A percentile compares a stretch with the other conserved stretches of the same genome.
Conservation (phyloP, 2,113 vertebrate genomes). For the Gobius niger region DNA sequence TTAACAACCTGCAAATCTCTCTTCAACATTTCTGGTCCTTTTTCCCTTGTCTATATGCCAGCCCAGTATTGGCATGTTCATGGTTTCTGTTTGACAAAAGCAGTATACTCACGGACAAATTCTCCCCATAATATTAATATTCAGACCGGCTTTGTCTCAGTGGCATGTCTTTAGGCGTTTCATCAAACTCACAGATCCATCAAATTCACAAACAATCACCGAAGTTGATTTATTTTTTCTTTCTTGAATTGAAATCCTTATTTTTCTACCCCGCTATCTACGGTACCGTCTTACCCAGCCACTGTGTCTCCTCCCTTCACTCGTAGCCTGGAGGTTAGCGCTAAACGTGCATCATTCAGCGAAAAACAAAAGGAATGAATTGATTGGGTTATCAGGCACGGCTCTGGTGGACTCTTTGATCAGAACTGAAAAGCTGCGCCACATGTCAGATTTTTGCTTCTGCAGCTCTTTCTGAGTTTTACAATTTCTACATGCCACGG, state of each 20-base stretch:
- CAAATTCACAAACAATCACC: conserved; percentile 59
- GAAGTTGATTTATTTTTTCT: conserved; percentile 74
- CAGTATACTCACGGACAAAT: conserved; percentile 22
- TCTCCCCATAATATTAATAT: conserved; percentile 75
- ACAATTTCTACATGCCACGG: conserved; percentile 77
- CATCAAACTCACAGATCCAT: conserved; percentile 65
- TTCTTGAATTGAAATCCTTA: conserved; percentile 66
- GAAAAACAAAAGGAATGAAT: conserved; percentile 84
- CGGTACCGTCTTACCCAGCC: conserved; percentile 44
- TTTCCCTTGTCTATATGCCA: too few relatives aligned
- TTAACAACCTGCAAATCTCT: conserved; percentile 15
- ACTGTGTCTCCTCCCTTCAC: conserved; percentile 45
- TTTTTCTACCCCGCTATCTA: conserved; percentile 10
- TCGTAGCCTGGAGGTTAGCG: conserved; percentile 82
- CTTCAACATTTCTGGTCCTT: conserved; percentile 2
- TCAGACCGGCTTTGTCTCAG: conserved; percentile 59
- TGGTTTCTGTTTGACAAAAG: conserved; percentile 64
- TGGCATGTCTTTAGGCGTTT: conserved; percentile 50
- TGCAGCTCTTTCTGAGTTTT: conserved; percentile 81
- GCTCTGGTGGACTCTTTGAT: conserved; percentile 77
- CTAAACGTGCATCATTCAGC: conserved; percentile 88
- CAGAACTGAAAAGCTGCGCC: conserved; percentile 76
- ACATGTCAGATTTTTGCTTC: conserved; percentile 80
- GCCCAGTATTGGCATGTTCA: too few relatives aligned
- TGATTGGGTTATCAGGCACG: conserved; percentile 80